A percentile compares a stretch with the other conserved stretches of the same genome.
Conservation (phyloP, 2,888 invertebrate species). For the Maniola hyperantus region DNA sequence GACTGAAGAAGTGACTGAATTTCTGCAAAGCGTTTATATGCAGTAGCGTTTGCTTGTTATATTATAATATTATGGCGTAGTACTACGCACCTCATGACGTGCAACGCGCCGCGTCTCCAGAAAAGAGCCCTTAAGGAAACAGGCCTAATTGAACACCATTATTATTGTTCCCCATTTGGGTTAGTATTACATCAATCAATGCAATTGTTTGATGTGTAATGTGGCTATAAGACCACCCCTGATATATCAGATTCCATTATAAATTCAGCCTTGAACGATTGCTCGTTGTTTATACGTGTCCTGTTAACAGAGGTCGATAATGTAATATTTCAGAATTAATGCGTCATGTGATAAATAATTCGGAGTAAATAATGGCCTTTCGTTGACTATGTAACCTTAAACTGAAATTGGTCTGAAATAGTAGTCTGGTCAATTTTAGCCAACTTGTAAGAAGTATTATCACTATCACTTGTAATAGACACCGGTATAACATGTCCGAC, state of each 20-base stretch:
- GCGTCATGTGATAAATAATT: slow-evolving; percentile 4
- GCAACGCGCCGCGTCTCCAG: no score
- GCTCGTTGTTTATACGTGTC: slow-evolving; percentile 10
- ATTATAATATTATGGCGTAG: no score
- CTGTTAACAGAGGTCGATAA: slow-evolving; percentile 13
- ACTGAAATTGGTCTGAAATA: slow-evolving; percentile 5
- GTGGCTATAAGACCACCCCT: not conserved
- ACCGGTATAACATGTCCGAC: no score
- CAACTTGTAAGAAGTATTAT: not conserved
- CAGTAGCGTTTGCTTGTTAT: no score
- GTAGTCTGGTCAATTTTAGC: not conserved
- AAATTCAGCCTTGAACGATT: slow-evolving; percentile 14
- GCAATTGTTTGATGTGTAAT: not conserved
- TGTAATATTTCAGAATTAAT: slow-evolving; percentile 11
- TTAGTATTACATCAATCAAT: slow-evolving; percentile 4
- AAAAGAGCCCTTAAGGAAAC: not conserved
- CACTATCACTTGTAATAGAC: no score
- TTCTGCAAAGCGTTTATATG: no score
- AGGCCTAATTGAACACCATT: not conserved
- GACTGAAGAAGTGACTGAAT: no score
- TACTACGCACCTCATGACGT: no score
- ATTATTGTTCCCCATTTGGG: not conserved
- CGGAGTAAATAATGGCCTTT: slow-evolving; percentile 11
- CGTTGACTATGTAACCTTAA: slow-evolving; percentile 9
- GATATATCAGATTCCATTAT: slow-evolving; percentile 1